These are phyloP conservation scores for Pantherophis guttatus DNA, from an alignment of 2,113 vertebrate genomes.

Conservation along the genomic window DNA sequence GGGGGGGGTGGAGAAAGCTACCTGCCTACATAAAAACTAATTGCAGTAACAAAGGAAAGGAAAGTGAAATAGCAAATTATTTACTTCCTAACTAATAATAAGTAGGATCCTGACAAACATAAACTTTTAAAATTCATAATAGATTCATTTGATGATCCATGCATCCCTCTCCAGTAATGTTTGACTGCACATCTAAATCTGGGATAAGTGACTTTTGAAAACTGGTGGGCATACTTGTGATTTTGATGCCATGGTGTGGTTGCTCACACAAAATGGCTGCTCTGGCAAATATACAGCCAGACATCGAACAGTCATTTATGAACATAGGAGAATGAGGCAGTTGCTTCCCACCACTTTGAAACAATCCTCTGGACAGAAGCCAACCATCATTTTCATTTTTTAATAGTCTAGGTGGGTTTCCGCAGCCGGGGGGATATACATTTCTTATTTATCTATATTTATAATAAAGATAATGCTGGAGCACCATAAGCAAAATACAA, in stretches of 20 bases:
- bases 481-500: background rate
- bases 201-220: background rate
- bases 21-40: background rate
- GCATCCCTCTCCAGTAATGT: background rate
- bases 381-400: background rate
- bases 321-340: background rate
- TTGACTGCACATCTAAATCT: background rate
- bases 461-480: background rate
- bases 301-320: background rate
- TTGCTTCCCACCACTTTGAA: background rate
- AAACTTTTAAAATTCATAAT: background rate
- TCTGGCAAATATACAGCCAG: background rate
- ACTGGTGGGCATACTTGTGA: background rate
- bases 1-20: too few relatives aligned
- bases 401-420: background rate
- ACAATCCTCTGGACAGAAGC: background rate
- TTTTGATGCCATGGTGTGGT: background rate
- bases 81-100: background rate
- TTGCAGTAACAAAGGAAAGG: background rate
- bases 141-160: background rate
- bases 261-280: background rate
- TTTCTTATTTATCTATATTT: background rate
- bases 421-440: background rate
- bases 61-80: background rate
- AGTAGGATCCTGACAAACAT: background rate